Evolutionary conservation across 2,797 vertebrate species (phyloP), one percentile per base, ranked within the genome.

Genomic region (Alfaro cultratus): DNA sequence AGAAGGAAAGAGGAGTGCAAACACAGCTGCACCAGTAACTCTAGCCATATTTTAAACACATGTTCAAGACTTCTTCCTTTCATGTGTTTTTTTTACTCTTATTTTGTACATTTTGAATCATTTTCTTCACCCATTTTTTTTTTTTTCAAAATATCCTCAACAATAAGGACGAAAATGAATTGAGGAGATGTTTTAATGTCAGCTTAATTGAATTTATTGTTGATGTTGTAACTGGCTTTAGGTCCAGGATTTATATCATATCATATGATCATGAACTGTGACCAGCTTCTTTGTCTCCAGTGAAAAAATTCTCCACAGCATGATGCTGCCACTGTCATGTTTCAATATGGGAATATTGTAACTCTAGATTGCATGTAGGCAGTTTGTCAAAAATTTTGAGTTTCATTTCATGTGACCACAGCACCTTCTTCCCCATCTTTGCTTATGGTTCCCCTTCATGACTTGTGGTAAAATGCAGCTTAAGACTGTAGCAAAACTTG

Each of bases 1-100:
- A 86, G 94, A 89, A 83, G 83, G 82, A 85, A 86, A 83, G 57
- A 86, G 49, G 73, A 87, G 84, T 81, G 83, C 81, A 85, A 29
- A 85, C 68, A 74, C 34, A 67, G 81, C 41, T 21, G 76, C 57
- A 76, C 11, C 82, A 79, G 76, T 81, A 46, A 36, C 74, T 75
- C 68, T 82, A 31, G 75, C 46, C 18, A 34, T 36, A 26, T 77
- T 79, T 57, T 15, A 82, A 55, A 70, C 74, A 68, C 81, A 29
- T 73, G 70, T 53, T 53, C 67, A 73, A 36, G 46, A 64, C 46
- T 62, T 86, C 73, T 29, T 83, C 45, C 49, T 73, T 78, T 68
- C 23, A 68, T 41, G 41, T 67, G 31, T 34, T 82, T 29, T 15
- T 75, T 57, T 84, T 46, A 62, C 15, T 71, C 13, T 74, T n/a